Conservation (phyloP, 2,888 invertebrate species). For the Hoplodrina blanda region DNA sequence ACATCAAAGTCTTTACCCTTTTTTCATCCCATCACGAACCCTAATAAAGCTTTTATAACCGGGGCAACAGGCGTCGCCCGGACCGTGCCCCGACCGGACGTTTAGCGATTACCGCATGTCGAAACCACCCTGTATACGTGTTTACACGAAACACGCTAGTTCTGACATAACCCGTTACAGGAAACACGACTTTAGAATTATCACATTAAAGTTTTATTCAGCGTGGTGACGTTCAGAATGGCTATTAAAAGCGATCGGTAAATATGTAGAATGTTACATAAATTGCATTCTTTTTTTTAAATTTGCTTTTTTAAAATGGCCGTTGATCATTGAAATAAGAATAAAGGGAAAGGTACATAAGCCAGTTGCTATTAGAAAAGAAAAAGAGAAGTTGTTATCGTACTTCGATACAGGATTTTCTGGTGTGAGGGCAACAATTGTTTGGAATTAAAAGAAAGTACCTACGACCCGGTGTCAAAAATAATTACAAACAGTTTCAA, state of each 20-base stretch:
- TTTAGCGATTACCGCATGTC: slow-evolving; percentile 71
- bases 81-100: slow-evolving; percentile 62
- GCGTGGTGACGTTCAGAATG: neutral
- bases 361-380: too few species aligned
- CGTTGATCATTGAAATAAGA: neutral
- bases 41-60: slow-evolving; percentile 74
- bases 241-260: slow-evolving; percentile 42
- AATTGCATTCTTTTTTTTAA: slow-evolving; percentile 14
- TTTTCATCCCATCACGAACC: slow-evolving; percentile 65
- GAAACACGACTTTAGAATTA: slow-evolving; percentile 33
- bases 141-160: slow-evolving; percentile 67
- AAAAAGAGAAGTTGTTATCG: too few species aligned
- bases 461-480: too few species aligned
- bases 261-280: slow-evolving; percentile 39
- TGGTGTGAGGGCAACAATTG: too few species aligned
- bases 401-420: too few species aligned
- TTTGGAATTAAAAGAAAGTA: too few species aligned
- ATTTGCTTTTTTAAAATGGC: slow-evolving; percentile 7
- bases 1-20: slow-evolving; percentile 66
- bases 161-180: slow-evolving; percentile 23
- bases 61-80: slow-evolving; percentile 71
- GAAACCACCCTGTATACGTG: slow-evolving; percentile 68
- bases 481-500: neutral
- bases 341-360: neutral
- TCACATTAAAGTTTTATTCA: slow-evolving; percentile 11